Evolutionary conservation across 2,888 invertebrate genomes (phyloP), one percentile per base, ranked within the genome.

Genomic region (Unio delphinus): DNA sequence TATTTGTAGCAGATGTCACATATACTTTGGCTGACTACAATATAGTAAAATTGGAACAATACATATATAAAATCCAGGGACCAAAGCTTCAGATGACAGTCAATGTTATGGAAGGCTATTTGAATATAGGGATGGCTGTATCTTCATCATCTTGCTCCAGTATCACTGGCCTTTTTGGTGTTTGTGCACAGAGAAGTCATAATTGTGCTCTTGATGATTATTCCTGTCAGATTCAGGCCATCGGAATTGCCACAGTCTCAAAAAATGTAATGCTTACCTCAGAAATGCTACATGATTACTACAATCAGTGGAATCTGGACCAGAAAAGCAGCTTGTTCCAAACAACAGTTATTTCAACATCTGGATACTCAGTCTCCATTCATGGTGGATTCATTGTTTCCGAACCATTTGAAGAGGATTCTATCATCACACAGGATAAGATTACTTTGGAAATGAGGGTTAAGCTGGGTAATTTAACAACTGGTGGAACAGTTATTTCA

Each of bases 21-120:
- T 26, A 56, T 1, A 61, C 75, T 7, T 28, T 67, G 3, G 58
- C 55, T 20, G 55, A 56, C 5, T 69, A 65, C 65, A 54, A 59
- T 15, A 55, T 79, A 8, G 66, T 68, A n/a, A 67, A 72, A 59
- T 30, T 70, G 28, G 77, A 78, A 30, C 63, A 18, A 1, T 23
- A 68, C 34, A 69, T 65, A 6, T 69, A 69, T 20, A 67, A 68
- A 45, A 67, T 79, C 4, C 57, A 60, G n/a, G 67, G 73, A 54
- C 34, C 65, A 0, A 61, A 56, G 3, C 60, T 74, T 57, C 17
- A 54, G 8, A 23, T 78, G 15, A 63, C 54, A 28, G 34, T 79
- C 17, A 69, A 65, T 45, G 64, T 74, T 8, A 64, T 73, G 55
- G 70, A 77, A 8, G 72, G 64, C 20, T 76, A 71, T 23, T 54